Evolutionary conservation across 2,797 vertebrate genomes (phyloP).

Genomic region (Cynopterus sphinx): DNA sequence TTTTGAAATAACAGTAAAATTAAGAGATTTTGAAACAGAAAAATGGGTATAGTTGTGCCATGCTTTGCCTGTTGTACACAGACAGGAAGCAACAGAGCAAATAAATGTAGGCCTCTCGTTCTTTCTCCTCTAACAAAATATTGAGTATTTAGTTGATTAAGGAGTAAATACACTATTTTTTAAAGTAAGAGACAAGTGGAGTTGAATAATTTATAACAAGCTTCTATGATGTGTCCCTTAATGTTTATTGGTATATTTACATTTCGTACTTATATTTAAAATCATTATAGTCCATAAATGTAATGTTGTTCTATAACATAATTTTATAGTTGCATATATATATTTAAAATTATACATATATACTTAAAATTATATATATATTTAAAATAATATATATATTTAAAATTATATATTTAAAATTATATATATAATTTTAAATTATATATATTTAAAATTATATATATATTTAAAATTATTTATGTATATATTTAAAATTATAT

Average conservation of each 20-base stretch:
- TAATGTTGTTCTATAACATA: not conserved
- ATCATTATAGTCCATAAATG: not conserved
- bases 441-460: no score
- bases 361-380: no score
- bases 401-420: no score
- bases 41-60: not conserved
- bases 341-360: no score
- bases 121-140: not conserved
- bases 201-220: not conserved
- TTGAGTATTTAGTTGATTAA: not conserved
- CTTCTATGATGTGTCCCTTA: not conserved
- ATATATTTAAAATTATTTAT: no score
- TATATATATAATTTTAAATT: no score
- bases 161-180: not conserved
- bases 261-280: not conserved
- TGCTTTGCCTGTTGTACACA: not conserved
- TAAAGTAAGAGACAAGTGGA: not conserved
- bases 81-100: not conserved
- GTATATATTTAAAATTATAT: no score
- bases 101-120: not conserved
- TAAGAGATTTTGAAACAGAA: not conserved
- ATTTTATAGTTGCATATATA: not conserved
- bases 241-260: not conserved
- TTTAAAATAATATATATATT: no score
- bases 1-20: conserved; percentile 32